A percentile compares a stretch with the other conserved stretches of the same genome.
These are phyloP conservation scores for Drosophila cyrtoloma DNA, from an alignment of 2,888 invertebrate species.

Conservation along the genomic window DNA sequence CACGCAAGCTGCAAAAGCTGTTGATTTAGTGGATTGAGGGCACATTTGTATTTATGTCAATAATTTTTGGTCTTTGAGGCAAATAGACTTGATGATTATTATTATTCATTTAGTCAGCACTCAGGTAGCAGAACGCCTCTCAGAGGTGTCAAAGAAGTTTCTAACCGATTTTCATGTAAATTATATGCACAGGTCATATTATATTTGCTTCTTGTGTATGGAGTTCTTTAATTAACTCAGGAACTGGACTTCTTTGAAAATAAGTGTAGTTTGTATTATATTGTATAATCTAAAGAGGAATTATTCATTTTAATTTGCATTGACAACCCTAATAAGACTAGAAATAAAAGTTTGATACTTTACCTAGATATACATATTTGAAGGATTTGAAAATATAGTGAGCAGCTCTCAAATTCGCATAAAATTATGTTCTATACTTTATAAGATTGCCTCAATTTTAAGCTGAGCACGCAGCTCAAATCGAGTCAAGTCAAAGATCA, in stretches of 20 bases:
- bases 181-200: not conserved
- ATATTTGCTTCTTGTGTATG: not conserved
- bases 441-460: not conserved
- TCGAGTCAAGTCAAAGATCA: constrained; percentile 7
- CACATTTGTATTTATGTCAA: constrained; percentile 9
- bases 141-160: not conserved
- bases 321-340: not conserved
- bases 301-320: not conserved
- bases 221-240: not conserved
- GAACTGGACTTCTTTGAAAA: not conserved
- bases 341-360: not conserved
- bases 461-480: not conserved
- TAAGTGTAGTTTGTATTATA: not conserved
- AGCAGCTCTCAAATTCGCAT: not conserved
- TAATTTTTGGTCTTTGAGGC: not conserved
- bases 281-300: not conserved
- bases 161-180: not conserved
- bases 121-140: not conserved
- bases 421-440: not conserved
- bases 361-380: not conserved
- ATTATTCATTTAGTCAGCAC: not conserved
- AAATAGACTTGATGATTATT: not conserved
- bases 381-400: not conserved
- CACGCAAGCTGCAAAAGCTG: constrained; percentile 21
- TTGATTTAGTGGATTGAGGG: constrained; percentile 31